phyloP scores from a whole-genome alignment of 2,888 invertebrate species.

The Ferdinandea cuprea region DNA sequence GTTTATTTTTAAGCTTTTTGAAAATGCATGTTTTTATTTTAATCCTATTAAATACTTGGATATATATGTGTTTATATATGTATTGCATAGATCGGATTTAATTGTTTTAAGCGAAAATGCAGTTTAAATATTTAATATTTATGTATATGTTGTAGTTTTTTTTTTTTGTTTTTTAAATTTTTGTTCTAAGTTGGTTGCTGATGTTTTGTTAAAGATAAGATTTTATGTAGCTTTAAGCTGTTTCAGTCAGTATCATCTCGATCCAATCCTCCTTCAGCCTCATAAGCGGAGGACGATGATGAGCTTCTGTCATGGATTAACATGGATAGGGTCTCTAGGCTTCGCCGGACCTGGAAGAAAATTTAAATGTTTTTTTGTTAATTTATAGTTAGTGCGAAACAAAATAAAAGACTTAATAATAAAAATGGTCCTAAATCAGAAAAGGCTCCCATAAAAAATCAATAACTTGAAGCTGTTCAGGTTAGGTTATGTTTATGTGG shows the following conservation, averaged over 20 bases:
- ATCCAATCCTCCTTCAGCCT: constrained; percentile 63
- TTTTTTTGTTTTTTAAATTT: constrained; percentile 41
- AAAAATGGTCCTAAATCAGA: no score
- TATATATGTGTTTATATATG: constrained; percentile 10
- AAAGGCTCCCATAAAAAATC: no score
- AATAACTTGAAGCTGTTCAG: no score
- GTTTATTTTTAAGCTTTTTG: constrained; percentile 30
- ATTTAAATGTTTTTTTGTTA: background rate
- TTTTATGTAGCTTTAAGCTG: constrained; percentile 69
- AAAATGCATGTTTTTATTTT: constrained; percentile 11
- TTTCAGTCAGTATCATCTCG: constrained; percentile 80
- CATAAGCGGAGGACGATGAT: constrained; percentile 74
- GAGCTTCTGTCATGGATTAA: constrained; percentile 84
- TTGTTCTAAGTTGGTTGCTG: constrained; percentile 54
- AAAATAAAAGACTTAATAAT: no score
- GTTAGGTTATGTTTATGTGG: no score
- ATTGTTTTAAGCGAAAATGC: constrained; percentile 53
- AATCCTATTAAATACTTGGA: constrained; percentile 27
- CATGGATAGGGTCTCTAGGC: constrained; percentile 90
- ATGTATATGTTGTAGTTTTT: constrained; percentile 14
- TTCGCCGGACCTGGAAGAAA: constrained; percentile 88
- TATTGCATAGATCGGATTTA: constrained; percentile 41
- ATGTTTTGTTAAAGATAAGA: constrained; percentile 46
- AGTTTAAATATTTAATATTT: constrained; percentile 23
- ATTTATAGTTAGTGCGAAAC: no score